A percentile compares a stretch with the other conserved stretches of the same genome.
phyloP scores from a whole-genome alignment of 2,888 invertebrate species.

The Nasonia oneida region DNA sequence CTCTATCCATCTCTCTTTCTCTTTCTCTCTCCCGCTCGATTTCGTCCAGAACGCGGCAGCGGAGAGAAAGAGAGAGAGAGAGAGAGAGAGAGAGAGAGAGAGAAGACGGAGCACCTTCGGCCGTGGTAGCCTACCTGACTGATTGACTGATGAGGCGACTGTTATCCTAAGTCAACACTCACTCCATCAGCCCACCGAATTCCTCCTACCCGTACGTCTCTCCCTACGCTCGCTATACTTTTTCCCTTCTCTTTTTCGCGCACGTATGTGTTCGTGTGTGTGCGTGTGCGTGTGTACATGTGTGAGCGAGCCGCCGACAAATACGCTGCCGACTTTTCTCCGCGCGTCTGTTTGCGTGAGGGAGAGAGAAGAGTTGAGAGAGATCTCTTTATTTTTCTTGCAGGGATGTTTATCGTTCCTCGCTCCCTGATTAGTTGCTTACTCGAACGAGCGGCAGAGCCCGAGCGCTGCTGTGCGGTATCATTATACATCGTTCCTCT shows the following conservation, averaged over 20 bases:
- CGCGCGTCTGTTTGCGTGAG: neutral
- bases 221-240: slow-evolving; percentile 19
- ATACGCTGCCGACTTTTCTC: slow-evolving; percentile 36
- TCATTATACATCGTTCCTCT: slow-evolving; percentile 8
- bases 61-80: slow-evolving; percentile 23
- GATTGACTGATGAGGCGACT: slow-evolving; percentile 79
- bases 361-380: neutral
- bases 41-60: slow-evolving; percentile 9
- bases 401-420: slow-evolving; percentile 39
- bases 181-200: slow-evolving; percentile 77
- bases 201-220: slow-evolving; percentile 57
- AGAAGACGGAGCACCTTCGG: slow-evolving; percentile 74
- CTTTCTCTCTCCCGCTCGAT: neutral
- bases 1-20: slow-evolving; percentile 64
- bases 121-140: slow-evolving; percentile 72
- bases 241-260: slow-evolving; percentile 29
- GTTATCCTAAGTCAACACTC: slow-evolving; percentile 79
- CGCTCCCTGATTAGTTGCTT: slow-evolving; percentile 29
- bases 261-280: slow-evolving; percentile 10
- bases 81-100: slow-evolving; percentile 43
- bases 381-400: slow-evolving; percentile 51
- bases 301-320: neutral
- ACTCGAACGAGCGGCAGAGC: neutral
- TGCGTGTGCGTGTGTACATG: too few relatives aligned
- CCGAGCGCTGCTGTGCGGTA: neutral